Conservation (phyloP, 1,140 invertebrate species). For the Drosophila equinoxialis region DNA sequence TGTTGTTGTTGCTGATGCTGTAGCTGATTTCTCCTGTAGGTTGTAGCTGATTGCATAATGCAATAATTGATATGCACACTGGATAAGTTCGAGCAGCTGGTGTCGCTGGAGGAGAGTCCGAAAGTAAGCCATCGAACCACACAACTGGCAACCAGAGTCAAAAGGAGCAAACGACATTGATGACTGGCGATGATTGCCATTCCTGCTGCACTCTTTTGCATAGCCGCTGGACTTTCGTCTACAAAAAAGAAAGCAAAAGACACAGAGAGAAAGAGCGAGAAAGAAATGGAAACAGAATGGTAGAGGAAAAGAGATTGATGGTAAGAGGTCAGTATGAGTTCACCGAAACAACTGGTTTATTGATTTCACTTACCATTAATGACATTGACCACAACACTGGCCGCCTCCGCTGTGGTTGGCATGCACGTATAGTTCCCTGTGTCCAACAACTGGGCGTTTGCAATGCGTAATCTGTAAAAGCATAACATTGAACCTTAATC, state of each 20-base stretch:
- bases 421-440: constrained; percentile 94
- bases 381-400: constrained; percentile 93
- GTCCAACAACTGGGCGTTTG: constrained; percentile 88
- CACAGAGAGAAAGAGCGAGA: background rate
- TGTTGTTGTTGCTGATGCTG: constrained; percentile 15
- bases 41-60: constrained; percentile 34
- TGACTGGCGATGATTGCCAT: constrained; percentile 9
- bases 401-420: constrained; percentile 90
- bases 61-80: constrained; percentile 74
- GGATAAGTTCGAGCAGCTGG: constrained; percentile 31
- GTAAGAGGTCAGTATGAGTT: background rate
- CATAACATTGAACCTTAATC: constrained; percentile 30
- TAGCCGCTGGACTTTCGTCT: constrained; percentile 93
- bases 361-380: constrained; percentile 89
- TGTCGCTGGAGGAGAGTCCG: constrained; percentile 16
- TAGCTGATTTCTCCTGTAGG: constrained; percentile 19
- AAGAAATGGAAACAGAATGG: background rate
- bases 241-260: constrained; percentile 36
- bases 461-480: constrained; percentile 87
- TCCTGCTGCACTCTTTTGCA: constrained; percentile 88
- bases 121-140: constrained; percentile 66
- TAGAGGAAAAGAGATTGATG: constrained; percentile 11
- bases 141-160: constrained; percentile 59
- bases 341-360: constrained; percentile 3
- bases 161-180: constrained; percentile 29